Evolutionary conservation across 2,888 invertebrate species (phyloP), one percentile per base, ranked within the genome.

Genomic region (Netelia melanura): DNA sequence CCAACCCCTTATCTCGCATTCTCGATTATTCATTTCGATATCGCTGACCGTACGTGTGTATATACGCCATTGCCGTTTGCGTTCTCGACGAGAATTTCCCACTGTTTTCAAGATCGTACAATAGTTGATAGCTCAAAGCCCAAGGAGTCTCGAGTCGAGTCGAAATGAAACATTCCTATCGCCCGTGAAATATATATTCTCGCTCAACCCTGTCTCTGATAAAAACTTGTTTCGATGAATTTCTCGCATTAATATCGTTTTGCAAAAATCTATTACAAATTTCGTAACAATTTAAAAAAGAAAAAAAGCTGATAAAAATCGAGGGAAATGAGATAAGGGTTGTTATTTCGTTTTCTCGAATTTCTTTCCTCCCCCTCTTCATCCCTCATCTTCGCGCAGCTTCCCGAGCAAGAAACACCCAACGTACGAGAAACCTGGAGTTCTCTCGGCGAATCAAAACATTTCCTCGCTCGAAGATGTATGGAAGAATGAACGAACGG

Each of bases 361-460:
- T 75, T 72, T 58, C 21, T 10, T 72, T 74, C 75, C 72, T 68
- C 23, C 30, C 17, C 6, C 21, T 56, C 65, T 58, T 54, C 58
- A 17, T 58, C 14, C 62, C 44, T 43, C 21, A 30, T 30, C 30
- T 14, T 21, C 8, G 58, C 30, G 14, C 58, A 52, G 38, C 82
- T 64, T 67, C 58, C 61, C 48, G 67, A 48, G 43, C 23, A 52
- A 76, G 68, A 58, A 64, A 70, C 78, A 38, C 82, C 85, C 82
- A 82, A 85, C 85, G 68, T 85, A 82, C 79, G 82, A 67, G 80
- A 80, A 58, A 61, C 71, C 54, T 62, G 74, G 48, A 64, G 65
- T 25, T 58, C 21, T 75, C 85, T 85, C 85, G 65, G 85, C 85
- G 85, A 85, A 85, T 85, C 82, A 80, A 79, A 85, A 80, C 71